phyloP scores from a whole-genome alignment of 2,113 vertebrate species.

The Triplophysa tibetana region DNA sequence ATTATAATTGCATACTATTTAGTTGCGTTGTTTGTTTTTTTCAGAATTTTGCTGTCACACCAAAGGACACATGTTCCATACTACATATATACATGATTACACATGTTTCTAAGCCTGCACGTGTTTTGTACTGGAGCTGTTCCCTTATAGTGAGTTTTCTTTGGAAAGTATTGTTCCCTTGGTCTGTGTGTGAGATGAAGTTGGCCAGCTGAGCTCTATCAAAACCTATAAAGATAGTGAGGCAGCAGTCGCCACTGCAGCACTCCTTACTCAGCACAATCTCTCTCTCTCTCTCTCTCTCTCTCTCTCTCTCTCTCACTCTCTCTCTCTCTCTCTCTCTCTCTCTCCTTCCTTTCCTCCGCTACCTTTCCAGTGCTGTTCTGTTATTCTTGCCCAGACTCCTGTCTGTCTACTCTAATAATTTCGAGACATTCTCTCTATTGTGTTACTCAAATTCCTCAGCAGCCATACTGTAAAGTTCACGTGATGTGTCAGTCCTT shows the following conservation, averaged over 20 bases:
- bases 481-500: background rate
- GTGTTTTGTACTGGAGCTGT: background rate
- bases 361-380: background rate
- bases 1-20: too few species aligned
- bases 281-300: background rate
- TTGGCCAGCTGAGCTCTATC: background rate
- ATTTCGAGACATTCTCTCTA: background rate
- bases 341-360: background rate
- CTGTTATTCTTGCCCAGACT: background rate
- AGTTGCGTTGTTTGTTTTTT: too few species aligned
- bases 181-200: background rate
- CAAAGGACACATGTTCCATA: too few species aligned
- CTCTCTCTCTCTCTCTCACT: background rate
- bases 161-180: background rate
- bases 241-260: conserved; percentile 35
- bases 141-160: conserved; percentile 4
- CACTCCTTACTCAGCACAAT: conserved; percentile 49
- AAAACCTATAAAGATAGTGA: conserved; percentile 26
- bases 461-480: background rate
- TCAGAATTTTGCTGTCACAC: too few species aligned
- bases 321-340: too few species aligned
- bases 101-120: background rate
- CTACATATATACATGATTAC: too few species aligned
- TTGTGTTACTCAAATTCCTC: background rate
- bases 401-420: conserved; percentile 1